Percentiles rank a stretch among this genome's conserved stretches.
phyloP scores from a whole-genome alignment of 2,888 invertebrate species.

The Melipona beecheii region DNA sequence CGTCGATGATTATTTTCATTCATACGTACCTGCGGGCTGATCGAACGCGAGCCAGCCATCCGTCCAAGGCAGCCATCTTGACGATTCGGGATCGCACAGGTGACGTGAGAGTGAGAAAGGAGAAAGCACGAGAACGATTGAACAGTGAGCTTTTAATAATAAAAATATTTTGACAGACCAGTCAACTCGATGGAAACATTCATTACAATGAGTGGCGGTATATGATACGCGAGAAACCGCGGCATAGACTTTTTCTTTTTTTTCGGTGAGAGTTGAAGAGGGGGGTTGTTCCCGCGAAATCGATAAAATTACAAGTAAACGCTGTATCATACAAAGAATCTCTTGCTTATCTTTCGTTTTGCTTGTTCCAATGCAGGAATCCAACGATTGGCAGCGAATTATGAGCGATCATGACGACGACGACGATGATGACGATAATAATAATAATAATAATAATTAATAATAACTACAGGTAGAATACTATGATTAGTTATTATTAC shows the following conservation, averaged over 20 bases:
- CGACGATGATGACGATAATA: constrained; percentile 25
- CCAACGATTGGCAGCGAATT: constrained; percentile 65
- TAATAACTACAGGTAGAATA: constrained; percentile 56
- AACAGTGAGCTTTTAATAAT: constrained; percentile 84
- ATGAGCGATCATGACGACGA: constrained; percentile 48
- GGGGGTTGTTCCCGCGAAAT: constrained; percentile 7
- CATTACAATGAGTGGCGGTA: constrained; percentile 70
- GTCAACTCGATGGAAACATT: constrained; percentile 75
- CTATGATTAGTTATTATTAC: constrained; percentile 64
- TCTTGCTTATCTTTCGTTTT: constrained; percentile 20
- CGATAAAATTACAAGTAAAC: constrained; percentile 67
- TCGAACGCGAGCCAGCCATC: too few relatives aligned
- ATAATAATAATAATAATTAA: constrained; percentile 52
- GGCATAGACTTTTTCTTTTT: neutral
- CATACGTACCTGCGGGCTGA: too few relatives aligned
- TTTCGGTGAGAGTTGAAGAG: constrained; percentile 16
- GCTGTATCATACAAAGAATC: constrained; percentile 67
- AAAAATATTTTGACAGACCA: constrained; percentile 83
- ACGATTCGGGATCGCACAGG: neutral
- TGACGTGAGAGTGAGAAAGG: constrained; percentile 38
- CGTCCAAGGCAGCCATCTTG: neutral
- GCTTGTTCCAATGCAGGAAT: constrained; percentile 58
- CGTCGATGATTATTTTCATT: too few relatives aligned
- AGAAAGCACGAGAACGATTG: constrained; percentile 76
- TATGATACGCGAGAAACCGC: constrained; percentile 74